Conservation (phyloP, 1,140 invertebrate genomes). For the Tribolium castaneum region DNA sequence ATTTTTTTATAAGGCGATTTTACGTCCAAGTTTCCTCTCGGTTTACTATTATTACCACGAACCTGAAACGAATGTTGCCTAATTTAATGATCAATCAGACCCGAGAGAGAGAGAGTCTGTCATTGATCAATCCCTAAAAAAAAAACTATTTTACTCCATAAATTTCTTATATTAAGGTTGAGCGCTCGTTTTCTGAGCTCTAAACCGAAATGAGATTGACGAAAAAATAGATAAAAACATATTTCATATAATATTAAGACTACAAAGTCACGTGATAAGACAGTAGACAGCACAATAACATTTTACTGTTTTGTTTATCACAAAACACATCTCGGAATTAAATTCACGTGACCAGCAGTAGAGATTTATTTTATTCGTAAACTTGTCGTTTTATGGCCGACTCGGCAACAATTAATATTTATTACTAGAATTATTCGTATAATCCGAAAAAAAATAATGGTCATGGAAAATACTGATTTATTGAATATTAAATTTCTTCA, state of each 20-base stretch:
- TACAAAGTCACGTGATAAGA: background rate
- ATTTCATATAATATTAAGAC: background rate
- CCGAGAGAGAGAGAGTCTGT: background rate
- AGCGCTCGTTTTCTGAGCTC: background rate
- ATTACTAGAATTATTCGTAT: no score
- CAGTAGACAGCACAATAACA: background rate
- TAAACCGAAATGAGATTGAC: background rate
- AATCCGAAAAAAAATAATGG: no score
- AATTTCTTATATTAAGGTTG: background rate
- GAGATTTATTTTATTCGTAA: background rate
- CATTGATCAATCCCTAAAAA: background rate
- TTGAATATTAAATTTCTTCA: background rate
- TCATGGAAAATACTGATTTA: no score
- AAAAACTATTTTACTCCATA: background rate
- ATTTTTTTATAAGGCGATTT: background rate
- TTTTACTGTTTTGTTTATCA: slow-evolving; percentile 16
- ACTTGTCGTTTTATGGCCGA: background rate
- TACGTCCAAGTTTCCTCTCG: background rate
- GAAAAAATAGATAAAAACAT: slow-evolving; percentile 4
- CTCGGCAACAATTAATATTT: no score
- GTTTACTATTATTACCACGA: background rate
- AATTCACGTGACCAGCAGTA: background rate
- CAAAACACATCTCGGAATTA: background rate
- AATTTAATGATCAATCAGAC: slow-evolving; percentile 10
- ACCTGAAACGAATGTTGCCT: slow-evolving; percentile 1